Conservation (phyloP, 2,797 vertebrate genomes). For the Cheracebus regulus region DNA sequence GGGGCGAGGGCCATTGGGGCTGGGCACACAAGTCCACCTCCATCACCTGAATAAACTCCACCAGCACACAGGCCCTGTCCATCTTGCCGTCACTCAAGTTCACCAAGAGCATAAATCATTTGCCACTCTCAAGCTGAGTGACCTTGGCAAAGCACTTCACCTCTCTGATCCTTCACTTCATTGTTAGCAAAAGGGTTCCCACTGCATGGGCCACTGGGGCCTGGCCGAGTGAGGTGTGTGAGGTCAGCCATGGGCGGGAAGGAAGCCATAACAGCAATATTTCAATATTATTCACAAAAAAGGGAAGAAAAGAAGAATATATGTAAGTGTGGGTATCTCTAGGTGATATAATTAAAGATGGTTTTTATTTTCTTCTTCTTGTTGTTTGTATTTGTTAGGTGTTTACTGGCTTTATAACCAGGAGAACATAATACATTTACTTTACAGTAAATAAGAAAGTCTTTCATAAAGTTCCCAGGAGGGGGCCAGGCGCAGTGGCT, state of each 20-base stretch:
- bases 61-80: rapidly evolving
- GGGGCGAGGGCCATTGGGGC: too few relatives aligned
- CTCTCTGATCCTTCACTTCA: not conserved
- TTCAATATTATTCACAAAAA: not conserved
- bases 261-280: not conserved
- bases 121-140: not conserved
- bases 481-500: not conserved
- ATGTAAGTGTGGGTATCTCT: not conserved
- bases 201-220: rapidly evolving
- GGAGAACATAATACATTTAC: not conserved
- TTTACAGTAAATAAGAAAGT: not conserved
- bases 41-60: not conserved
- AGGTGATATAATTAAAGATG: not conserved
- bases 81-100: not conserved
- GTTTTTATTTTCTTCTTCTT: not conserved
- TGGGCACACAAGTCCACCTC: not conserved
- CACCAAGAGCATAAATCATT: not conserved
- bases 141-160: not conserved
- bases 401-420: not conserved
- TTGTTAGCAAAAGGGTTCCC: not conserved
- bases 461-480: not conserved
- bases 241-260: not conserved
- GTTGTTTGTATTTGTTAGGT: not conserved
- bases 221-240: rapidly evolving
- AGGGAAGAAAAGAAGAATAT: not conserved